Base-by-base conservation (phyloP, 2,113 vertebrate genomes). In the Rutilus rutilus region DNA sequence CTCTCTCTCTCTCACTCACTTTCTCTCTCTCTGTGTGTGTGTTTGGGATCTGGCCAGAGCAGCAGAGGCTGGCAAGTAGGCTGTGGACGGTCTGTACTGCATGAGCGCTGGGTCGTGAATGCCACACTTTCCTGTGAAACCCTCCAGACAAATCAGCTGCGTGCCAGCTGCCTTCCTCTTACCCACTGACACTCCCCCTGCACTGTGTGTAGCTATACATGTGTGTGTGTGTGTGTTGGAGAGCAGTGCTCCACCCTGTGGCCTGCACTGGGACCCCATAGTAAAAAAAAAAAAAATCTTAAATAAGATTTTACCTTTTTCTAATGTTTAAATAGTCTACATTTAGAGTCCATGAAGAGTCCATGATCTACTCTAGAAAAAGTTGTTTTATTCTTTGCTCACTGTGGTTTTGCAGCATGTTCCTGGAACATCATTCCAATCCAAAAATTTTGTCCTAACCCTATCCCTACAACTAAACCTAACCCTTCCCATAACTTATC, bases 61-160 rank as follows among this genome's bases (percentile, higher is more conserved):
- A 89, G 86, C 62, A 84, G 83, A 88, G 91, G 89, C 90, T 83
- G 85, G 90, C 85, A 23, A 54, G 47, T 50, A 77, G 27, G 86
- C 88, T 87, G 86, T 90, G 88, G 88, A 91, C 88, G 88, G 88
- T 92, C 82, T 83, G 83, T 80, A 89, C 89, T 90, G 92, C 91
- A 93, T 90, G 87, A 92, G 90, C 84, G 82, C 90, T 88, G 79
- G 83, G 90, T 91, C 91, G 86, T 88, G 90, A 95, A 94, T 94
- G 91, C 92, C 91, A 89, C 92, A 93, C 78, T 87, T 91, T 89
- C 89, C 87, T 91, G 91, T 92, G 91, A 92, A 92, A 89, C 84
- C 88, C 90, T 91, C 83, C 86, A 91, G 92, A 92, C 91, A 94
- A 93, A 88, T 90, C 90, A 62, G 86, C 86, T 79, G 82, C 75